phyloP scores from a whole-genome alignment of 2,888 invertebrate species.

The Iphiclides podalirius region DNA sequence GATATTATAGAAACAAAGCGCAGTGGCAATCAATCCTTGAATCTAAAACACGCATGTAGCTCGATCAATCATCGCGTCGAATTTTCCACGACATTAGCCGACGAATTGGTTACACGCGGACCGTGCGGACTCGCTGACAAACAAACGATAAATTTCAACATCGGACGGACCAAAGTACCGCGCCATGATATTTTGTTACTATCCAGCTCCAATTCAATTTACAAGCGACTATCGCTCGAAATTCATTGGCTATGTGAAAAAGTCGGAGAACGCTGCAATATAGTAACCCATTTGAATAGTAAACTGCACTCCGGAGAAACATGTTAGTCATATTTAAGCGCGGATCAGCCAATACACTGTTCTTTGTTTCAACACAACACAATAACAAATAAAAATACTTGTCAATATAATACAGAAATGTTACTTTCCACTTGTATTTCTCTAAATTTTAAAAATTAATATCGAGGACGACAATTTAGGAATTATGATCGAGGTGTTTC shows the following conservation, averaged over 20 bases:
- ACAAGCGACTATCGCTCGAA: constrained; percentile 34
- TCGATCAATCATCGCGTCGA: constrained; percentile 29
- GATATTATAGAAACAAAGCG: neutral
- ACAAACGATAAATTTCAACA: constrained; percentile 47
- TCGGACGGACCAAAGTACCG: constrained; percentile 42
- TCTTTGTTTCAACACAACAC: neutral
- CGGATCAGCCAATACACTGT: neutral
- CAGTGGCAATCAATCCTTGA: constrained; percentile 20
- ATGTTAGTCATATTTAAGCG: constrained; percentile 8
- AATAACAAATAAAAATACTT: too few relatives aligned
- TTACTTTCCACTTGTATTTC: too few relatives aligned
- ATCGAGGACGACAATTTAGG: too few relatives aligned
- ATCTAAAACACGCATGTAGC: constrained; percentile 19
- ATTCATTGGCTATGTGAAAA: constrained; percentile 22
- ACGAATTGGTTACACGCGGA: constrained; percentile 29
- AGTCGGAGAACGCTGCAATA: constrained; percentile 13
- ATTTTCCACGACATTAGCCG: constrained; percentile 47
- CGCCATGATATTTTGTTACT: constrained; percentile 40
- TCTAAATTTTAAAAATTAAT: too few relatives aligned
- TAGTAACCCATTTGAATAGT: constrained; percentile 9
- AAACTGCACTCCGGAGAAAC: constrained; percentile 18
- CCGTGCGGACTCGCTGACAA: constrained; percentile 39
- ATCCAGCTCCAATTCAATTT: constrained; percentile 46
- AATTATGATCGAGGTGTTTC: too few relatives aligned
- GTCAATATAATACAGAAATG: too few relatives aligned